Conservation (phyloP, 2,888 invertebrate species). For the Graphium colonna region DNA sequence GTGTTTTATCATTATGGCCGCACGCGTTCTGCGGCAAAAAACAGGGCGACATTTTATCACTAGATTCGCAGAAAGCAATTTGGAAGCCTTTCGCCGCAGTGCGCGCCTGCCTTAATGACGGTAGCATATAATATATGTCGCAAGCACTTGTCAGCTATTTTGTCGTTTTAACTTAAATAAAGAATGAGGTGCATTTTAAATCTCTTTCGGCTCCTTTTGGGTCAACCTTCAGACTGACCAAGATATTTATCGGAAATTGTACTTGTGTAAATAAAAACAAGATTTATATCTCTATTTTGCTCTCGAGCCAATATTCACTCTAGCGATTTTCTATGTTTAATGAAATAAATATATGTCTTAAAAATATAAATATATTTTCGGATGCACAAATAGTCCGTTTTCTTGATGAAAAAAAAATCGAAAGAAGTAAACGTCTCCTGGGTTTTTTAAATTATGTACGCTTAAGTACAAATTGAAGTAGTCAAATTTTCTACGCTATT, state of each 20-base stretch:
- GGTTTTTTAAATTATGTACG: background rate
- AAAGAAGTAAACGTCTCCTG: no score
- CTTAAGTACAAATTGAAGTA: background rate
- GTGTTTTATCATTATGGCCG: no score
- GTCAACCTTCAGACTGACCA: constrained; percentile 58
- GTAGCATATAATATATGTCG: no score
- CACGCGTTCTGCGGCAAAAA: no score
- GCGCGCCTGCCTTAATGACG: no score
- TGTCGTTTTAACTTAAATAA: no score
- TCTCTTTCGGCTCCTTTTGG: constrained; percentile 27
- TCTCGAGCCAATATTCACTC: background rate
- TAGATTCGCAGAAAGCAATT: no score
- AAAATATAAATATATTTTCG: background rate
- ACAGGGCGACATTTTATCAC: no score
- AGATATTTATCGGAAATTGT: constrained; percentile 36
- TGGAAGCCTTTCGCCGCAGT: no score
- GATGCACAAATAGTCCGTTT: background rate
- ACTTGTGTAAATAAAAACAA: constrained; percentile 30
- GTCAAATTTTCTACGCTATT: background rate
- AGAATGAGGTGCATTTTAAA: no score
- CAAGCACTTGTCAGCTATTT: no score
- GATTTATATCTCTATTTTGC: background rate
- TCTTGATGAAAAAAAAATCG: background rate
- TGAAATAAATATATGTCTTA: background rate
- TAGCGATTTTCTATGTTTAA: background rate